Evolutionary conservation across 2,888 invertebrate genomes (phyloP), one percentile per base, ranked within the genome.

Genomic region (Mythimna impura): DNA sequence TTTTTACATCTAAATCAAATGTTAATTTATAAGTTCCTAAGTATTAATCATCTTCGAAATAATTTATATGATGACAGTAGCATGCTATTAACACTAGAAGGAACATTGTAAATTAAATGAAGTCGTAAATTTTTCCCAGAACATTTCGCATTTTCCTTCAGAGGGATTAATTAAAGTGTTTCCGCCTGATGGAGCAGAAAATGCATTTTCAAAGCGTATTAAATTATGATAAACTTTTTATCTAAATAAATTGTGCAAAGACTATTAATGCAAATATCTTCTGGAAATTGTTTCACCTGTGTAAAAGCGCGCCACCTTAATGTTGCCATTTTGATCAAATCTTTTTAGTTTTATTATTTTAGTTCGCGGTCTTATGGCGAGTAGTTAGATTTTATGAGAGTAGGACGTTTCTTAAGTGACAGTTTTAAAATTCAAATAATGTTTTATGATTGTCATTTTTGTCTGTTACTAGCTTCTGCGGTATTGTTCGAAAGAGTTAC

Each of bases 81-180:
- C 10, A 34, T 10, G n/a, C 20, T 14, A 14, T 22, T n/a, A 22
- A 54, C 6, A 12, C 36, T 12, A 9, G 60, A 34, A 54, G 1
- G 17, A 40, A 62, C 14, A 60, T n/a, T 34, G n/a, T 57, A 40
- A 60, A 71, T 63, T 54, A 34, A 76, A 75, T 73, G 20, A 71
- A 36, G 40, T 50, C 43, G 25, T 47, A 36, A 62, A 67, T 64
- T 80, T 61, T 74, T 83, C n/a, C 22, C 22, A 34, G 34, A 74
- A 66, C 9, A 67, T 73, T 71, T 66, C n/a, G 63, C 76, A 73
- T 84, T 81, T 78, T 74, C 71, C 73, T 80, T 73, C 78, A 83
- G 81, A 81, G 74, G 84, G 86, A 90, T 89, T 89, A 89, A 89
- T 90, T 86, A 89, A 82, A 88, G 84, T 85, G 83, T 87, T 88